These are phyloP conservation scores for Spheniscus humboldti DNA, from an alignment of 2,797 vertebrate genomes.

Conservation along the genomic window DNA sequence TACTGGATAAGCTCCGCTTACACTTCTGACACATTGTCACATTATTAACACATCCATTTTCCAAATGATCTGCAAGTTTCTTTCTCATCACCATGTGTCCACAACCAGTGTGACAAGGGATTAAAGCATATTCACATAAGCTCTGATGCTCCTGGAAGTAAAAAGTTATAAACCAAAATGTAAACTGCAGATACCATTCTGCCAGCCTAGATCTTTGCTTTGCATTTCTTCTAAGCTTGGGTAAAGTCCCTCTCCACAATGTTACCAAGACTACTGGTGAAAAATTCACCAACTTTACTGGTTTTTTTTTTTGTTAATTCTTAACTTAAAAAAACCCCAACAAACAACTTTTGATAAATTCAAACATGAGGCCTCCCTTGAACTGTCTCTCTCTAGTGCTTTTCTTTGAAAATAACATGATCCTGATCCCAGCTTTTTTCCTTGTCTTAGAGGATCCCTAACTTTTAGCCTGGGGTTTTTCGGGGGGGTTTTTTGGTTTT, in stretches of 20 bases:
- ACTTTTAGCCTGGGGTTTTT: not conserved
- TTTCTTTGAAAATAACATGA: not conserved
- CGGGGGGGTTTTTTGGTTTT: not conserved
- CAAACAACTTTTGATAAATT: not conserved
- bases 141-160: conserved; percentile 74
- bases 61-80: conserved; percentile 73
- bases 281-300: not conserved
- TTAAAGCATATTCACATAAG: conserved; percentile 73
- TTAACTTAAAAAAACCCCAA: not conserved
- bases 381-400: not conserved
- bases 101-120: conserved; percentile 76
- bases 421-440: not conserved
- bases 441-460: not conserved
- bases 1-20: conserved; percentile 29
- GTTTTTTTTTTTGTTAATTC: not conserved
- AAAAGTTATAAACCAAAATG: not conserved
- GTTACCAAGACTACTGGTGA: not conserved
- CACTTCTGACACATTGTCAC: conserved; percentile 57
- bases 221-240: not conserved
- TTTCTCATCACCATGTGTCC: conserved; percentile 71
- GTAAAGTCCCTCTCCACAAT: not conserved
- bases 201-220: not conserved
- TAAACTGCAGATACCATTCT: not conserved
- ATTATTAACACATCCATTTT: conserved; percentile 72
- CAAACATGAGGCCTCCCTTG: accelerated